Conservation (phyloP, 2,888 invertebrate species). For the Acronicta alni region DNA sequence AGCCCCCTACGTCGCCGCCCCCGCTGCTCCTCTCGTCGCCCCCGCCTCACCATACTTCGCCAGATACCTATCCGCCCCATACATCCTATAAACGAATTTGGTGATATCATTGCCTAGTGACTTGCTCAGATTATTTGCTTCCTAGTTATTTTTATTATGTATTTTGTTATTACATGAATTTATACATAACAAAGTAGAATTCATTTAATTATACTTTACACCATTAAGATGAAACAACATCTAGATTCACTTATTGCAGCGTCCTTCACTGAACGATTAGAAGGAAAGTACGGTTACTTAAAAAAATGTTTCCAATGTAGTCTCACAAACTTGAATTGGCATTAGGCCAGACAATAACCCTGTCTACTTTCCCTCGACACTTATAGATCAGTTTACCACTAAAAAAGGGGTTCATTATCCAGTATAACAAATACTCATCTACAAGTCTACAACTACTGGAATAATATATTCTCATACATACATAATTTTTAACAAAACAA, state of each 20-base stretch:
- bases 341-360: too few species aligned
- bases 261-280: too few species aligned
- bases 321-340: too few species aligned
- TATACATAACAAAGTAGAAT: slow-evolving; percentile 15
- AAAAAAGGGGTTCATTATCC: too few species aligned
- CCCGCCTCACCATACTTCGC: slow-evolving; percentile 61
- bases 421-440: too few species aligned
- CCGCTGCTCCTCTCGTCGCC: slow-evolving; percentile 59
- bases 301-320: too few species aligned
- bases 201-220: slow-evolving; percentile 10
- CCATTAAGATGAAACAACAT: background rate
- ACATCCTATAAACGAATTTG: slow-evolving; percentile 82
- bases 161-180: slow-evolving; percentile 52
- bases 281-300: too few species aligned
- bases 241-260: background rate
- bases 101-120: slow-evolving; percentile 84
- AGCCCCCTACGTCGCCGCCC: slow-evolving; percentile 58
- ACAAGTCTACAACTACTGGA: too few species aligned
- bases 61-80: slow-evolving; percentile 77
- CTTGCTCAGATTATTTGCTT: slow-evolving; percentile 77
- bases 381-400: too few species aligned
- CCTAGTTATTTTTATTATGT: slow-evolving; percentile 60
- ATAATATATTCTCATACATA: too few species aligned
- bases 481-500: too few species aligned
- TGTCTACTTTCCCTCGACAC: too few species aligned